These are phyloP conservation scores for Anguilla pacifica DNA, from an alignment of 2,797 vertebrate genomes.

Conservation along the genomic window DNA sequence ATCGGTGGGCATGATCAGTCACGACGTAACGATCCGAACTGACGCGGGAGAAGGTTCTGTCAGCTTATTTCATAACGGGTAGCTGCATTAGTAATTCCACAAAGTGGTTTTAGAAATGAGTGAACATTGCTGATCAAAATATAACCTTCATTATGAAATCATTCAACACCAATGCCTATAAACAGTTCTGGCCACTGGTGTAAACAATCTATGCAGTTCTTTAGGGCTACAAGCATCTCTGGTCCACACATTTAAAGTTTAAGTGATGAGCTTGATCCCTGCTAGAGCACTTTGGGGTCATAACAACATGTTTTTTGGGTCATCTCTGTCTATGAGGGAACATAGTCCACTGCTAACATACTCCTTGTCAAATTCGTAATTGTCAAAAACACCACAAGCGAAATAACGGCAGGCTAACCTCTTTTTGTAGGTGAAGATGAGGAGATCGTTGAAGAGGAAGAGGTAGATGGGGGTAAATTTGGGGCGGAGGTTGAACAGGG, in stretches of 20 bases:
- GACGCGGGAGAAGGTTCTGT: neutral
- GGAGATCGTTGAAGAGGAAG: constrained; percentile 76
- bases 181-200: no score
- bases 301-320: neutral
- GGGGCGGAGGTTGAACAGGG: constrained; percentile 69
- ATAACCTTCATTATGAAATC: no score
- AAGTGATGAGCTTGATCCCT: no score
- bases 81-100: neutral
- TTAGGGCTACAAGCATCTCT: no score
- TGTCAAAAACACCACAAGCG: no score
- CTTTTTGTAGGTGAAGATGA: constrained; percentile 73
- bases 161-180: no score
- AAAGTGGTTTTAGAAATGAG: neutral
- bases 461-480: constrained; percentile 70
- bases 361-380: neutral
- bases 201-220: no score
- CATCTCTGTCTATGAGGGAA: neutral
- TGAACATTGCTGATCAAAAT: no score
- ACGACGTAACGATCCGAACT: constrained; percentile 69
- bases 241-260: no score
- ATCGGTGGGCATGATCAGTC: constrained; percentile 71
- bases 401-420: constrained; percentile 56
- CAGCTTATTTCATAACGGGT: neutral
- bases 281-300: no score
- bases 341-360: neutral